Evolutionary conservation across 2,797 vertebrate genomes (phyloP).

Genomic region (Heteromormyrus szaboi): DNA sequence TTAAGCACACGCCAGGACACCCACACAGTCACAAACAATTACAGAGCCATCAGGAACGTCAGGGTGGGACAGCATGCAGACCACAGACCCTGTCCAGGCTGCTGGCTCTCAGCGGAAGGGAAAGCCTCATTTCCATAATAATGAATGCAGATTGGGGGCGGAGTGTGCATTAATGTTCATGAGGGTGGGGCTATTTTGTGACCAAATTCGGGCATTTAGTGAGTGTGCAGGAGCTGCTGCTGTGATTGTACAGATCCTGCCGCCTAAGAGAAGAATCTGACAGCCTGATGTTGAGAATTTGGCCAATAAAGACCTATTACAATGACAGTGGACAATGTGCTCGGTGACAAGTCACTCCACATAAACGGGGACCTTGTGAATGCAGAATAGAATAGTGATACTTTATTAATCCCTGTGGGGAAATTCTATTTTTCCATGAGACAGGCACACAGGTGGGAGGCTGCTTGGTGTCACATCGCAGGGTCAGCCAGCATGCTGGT

Average conservation of each 20-base stretch:
- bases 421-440: background rate
- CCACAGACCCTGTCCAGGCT: background rate
- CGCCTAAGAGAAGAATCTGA: background rate
- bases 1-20: background rate
- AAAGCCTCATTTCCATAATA: background rate
- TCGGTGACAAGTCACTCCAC: background rate
- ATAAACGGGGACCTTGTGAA: background rate
- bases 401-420: background rate
- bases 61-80: background rate
- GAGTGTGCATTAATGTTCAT: slow-evolving; percentile 2
- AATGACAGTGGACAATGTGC: background rate
- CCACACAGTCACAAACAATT: background rate
- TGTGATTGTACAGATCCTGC: background rate
- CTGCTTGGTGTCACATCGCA: background rate
- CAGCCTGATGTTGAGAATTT: background rate
- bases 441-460: background rate
- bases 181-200: background rate
- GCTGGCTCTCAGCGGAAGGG: background rate
- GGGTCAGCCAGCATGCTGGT: background rate
- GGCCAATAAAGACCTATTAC: background rate
- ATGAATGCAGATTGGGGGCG: background rate
- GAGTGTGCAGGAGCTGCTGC: background rate
- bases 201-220: background rate
- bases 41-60: background rate
- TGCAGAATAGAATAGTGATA: background rate